These are phyloP conservation scores for Stegastes partitus DNA, from an alignment of 2,113 vertebrate species.

Conservation along the genomic window DNA sequence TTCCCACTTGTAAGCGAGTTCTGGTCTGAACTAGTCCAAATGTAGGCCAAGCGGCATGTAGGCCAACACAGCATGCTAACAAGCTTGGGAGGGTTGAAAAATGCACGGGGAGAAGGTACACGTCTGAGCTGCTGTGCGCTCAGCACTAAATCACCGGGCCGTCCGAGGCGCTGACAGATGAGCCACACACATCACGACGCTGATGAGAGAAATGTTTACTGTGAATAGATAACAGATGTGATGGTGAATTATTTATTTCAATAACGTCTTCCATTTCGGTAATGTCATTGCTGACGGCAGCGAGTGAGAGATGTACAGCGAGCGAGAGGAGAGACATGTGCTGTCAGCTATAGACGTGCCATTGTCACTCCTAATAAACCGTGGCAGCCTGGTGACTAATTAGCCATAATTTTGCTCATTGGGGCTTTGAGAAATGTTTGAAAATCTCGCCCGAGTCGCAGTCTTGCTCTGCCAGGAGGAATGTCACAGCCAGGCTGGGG, in stretches of 20 bases:
- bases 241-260: constrained; percentile 61
- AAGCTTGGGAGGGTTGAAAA: not conserved
- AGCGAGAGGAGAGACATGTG: constrained; percentile 32
- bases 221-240: constrained; percentile 65
- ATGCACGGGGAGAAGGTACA: not conserved
- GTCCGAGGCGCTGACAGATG: constrained; percentile 25
- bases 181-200: constrained; percentile 8
- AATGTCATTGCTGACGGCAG: constrained; percentile 54
- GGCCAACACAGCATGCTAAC: not conserved
- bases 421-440: constrained; percentile 68
- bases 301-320: constrained; percentile 15
- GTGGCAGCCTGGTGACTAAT: constrained; percentile 79
- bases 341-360: constrained; percentile 69
- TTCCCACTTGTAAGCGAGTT: not conserved
- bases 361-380: constrained; percentile 79
- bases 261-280: constrained; percentile 47
- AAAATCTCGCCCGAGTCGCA: constrained; percentile 64
- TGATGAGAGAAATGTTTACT: constrained; percentile 55
- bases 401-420: constrained; percentile 77
- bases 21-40: not conserved
- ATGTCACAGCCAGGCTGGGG: constrained; percentile 72
- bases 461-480: constrained; percentile 74
- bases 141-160: constrained; percentile 16
- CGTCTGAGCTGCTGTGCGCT: not conserved
- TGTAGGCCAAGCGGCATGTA: constrained; percentile 17